Evolutionary conservation across 2,888 invertebrate species (phyloP), one percentile per base, ranked within the genome.

Genomic region (Pterobdella sp.): DNA sequence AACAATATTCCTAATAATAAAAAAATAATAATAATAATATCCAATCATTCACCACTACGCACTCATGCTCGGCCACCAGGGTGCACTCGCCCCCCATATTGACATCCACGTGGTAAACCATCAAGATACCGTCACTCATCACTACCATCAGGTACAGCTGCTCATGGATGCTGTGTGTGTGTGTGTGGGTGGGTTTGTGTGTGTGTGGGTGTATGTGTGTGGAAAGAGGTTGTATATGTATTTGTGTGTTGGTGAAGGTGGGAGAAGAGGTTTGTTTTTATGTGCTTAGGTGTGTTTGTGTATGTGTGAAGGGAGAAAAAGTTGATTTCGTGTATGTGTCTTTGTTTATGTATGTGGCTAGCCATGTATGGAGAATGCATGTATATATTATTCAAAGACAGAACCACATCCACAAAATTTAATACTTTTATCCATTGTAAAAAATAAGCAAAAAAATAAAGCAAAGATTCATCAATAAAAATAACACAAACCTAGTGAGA

Each of bases 41-140:
- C 14, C 14, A 49, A n/a, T 49, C 14, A 18, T n/a, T 49, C 14
- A n/a, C 52, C 52, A 14, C 14, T 14, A 49, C 14, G 42, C 26
- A 73, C 73, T 68, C 69, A 64, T 73, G 64, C 37, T 73, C 63
- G 29, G 37, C 26, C 31, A 73, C 69, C 36, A 73, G 37, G n/a
- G n/a, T 36, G 35, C 74, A 74, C 32, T 74, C 70, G 52, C 74
- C 74, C 1, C 74, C 74, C n/a, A 66, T 65, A 18, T 31, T 29
- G 26, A 49, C 49, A n/a, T 74, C 74, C 34, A 74, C 65, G 3
- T 37, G 32, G 65, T 74, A 74, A 4, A 71, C 67, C 35, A 69
- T 36, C 66, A 74, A 34, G 4, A 37, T n/a, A 29, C 71, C 74
- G 3, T 74, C 68, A 26, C 63, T 32, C 52, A 63, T 52, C 29